Conservation (phyloP, 23 tunicate genomes). For the Halocynthia aurantium region DNA sequence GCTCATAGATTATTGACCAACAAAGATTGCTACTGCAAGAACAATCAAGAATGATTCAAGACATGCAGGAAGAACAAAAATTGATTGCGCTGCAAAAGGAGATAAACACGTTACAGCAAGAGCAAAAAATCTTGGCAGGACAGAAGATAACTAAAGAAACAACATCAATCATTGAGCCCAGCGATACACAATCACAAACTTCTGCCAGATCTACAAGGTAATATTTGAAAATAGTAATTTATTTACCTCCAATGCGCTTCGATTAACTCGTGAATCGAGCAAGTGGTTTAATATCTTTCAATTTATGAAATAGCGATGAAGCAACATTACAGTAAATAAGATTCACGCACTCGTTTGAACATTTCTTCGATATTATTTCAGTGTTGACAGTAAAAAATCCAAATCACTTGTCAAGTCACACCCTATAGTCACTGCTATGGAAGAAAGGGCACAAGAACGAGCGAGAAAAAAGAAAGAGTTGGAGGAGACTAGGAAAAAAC, state of each 20-base stretch:
- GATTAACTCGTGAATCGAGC: too few species aligned
- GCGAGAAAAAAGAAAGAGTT: slow-evolving; percentile 35
- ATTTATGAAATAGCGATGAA: background rate
- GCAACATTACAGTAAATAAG: background rate
- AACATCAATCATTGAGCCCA: background rate
- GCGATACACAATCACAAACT: too few species aligned
- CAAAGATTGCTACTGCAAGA: slow-evolving; percentile 15
- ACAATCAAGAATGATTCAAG: slow-evolving; percentile 20
- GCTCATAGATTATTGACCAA: slow-evolving; percentile 15
- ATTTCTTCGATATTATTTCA: too few species aligned
- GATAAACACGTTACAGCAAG: background rate
- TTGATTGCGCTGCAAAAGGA: slow-evolving; percentile 18
- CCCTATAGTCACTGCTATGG: slow-evolving; percentile 43
- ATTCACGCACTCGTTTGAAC: too few species aligned
- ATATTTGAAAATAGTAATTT: too few species aligned
- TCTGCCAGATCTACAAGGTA: too few species aligned
- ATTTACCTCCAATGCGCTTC: too few species aligned
- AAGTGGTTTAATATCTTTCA: too few species aligned
- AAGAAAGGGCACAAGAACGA: slow-evolving; percentile 58
- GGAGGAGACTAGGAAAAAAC: slow-evolving; percentile 33
- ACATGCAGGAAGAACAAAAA: slow-evolving; percentile 17
- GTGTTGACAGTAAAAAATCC: too few species aligned
- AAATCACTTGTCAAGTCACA: background rate
- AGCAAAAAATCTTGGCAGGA: background rate
- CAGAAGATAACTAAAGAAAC: slow-evolving; percentile 3